Percentiles rank a stretch among this genome's conserved stretches.
These are phyloP conservation scores for Chloromyia formosa DNA, from an alignment of 2,888 invertebrate species.

Conservation along the genomic window DNA sequence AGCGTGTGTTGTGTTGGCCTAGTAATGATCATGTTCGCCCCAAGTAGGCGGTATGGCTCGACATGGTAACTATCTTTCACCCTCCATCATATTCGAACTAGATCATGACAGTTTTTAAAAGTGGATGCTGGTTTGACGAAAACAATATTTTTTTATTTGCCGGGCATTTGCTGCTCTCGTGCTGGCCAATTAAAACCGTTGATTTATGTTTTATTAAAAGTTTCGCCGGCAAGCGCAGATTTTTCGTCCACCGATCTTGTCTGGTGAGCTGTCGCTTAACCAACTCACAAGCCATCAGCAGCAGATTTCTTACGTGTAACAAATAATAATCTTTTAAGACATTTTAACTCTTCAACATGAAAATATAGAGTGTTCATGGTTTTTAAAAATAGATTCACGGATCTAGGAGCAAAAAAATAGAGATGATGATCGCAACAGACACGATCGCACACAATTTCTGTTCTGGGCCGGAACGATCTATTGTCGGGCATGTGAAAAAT, in stretches of 20 bases:
- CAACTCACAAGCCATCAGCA: neutral
- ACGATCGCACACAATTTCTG: conserved; percentile 30
- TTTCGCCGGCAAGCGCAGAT: conserved; percentile 3
- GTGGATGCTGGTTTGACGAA: neutral
- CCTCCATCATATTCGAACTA: conserved; percentile 35
- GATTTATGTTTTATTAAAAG: conserved; percentile 43
- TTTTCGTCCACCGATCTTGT: neutral
- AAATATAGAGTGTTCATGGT: conserved; percentile 21
- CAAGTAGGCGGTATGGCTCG: conserved; percentile 24
- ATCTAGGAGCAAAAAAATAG: conserved; percentile 2
- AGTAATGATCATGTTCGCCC: conserved; percentile 32
- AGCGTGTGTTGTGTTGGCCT: conserved; percentile 15
- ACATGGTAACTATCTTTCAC: conserved; percentile 35
- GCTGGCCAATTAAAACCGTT: conserved; percentile 35
- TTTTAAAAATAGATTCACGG: conserved; percentile 30
- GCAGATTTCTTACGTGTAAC: neutral
- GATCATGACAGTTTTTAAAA: conserved; percentile 32
- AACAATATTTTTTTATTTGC: too few relatives aligned
- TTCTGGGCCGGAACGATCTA: conserved; percentile 3
- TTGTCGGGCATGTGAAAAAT: conserved; percentile 30
- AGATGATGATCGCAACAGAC: neutral
- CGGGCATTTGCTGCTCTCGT: neutral
- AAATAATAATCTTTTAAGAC: conserved; percentile 24
- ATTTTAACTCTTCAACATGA: conserved; percentile 22
- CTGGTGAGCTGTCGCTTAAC: neutral